These are phyloP conservation scores for Sapajus apella DNA, from an alignment of 2,113 vertebrate genomes.

Conservation along the genomic window DNA sequence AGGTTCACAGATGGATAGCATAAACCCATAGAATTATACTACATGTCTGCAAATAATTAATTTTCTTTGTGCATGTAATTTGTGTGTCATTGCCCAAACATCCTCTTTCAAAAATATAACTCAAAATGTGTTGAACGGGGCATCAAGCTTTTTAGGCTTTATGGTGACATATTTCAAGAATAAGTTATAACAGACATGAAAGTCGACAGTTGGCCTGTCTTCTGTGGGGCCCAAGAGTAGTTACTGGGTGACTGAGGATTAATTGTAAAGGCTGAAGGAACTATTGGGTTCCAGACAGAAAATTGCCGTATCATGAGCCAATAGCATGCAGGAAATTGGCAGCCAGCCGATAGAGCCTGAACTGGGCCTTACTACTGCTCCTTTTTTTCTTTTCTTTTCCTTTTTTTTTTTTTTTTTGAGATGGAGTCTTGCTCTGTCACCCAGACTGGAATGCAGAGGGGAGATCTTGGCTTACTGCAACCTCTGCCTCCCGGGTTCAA, in stretches of 20 bases:
- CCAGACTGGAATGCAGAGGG: too few relatives aligned
- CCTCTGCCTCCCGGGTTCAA: too few relatives aligned
- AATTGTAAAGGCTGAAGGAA: constrained; percentile 34
- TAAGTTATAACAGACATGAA: constrained; percentile 67
- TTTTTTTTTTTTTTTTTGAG: too few relatives aligned
- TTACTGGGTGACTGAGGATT: constrained; percentile 41
- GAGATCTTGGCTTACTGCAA: too few relatives aligned
- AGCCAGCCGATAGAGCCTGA: not conserved
- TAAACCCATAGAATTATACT: constrained; percentile 76
- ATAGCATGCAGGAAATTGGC: constrained; percentile 5
- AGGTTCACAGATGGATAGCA: constrained; percentile 79
- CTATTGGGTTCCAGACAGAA: constrained; percentile 15
- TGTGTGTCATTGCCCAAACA: constrained; percentile 80
- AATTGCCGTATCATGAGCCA: not conserved
- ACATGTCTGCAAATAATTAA: constrained; percentile 80
- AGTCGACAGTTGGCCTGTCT: constrained; percentile 59
- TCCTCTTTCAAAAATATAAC: constrained; percentile 76
- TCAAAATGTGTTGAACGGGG: constrained; percentile 76
- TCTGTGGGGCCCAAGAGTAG: not conserved
- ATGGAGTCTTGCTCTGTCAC: too few relatives aligned
- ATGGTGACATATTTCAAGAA: constrained; percentile 71
- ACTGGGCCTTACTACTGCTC: not conserved
- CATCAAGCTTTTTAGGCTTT: constrained; percentile 63
- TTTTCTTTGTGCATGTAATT: constrained; percentile 79
- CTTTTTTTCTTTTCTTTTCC: not conserved